A percentile compares a stretch with the other conserved stretches of the same genome.
Conservation (phyloP, 1,140 invertebrate genomes). For the Drosophila arizonae region DNA sequence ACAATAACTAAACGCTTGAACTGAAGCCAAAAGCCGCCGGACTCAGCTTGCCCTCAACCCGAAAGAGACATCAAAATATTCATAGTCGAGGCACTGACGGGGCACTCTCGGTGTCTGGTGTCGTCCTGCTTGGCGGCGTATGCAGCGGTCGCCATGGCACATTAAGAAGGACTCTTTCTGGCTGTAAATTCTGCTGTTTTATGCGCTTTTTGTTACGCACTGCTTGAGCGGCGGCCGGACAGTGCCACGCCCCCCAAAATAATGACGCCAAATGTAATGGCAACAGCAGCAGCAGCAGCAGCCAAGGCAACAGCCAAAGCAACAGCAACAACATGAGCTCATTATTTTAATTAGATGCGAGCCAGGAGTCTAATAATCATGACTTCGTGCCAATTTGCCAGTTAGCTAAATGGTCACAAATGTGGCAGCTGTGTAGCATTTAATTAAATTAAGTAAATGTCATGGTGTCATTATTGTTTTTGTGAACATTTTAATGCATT, state of each 20-base stretch:
- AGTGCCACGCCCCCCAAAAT: constrained; percentile 56
- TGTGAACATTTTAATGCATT: constrained; percentile 45
- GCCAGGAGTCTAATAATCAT: constrained; percentile 25
- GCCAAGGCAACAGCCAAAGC: constrained; percentile 6
- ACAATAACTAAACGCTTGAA: constrained; percentile 70
- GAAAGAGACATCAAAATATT: constrained; percentile 30
- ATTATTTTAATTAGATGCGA: constrained; percentile 74
- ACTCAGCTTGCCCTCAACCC: constrained; percentile 3
- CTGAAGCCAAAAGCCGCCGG: constrained; percentile 62
- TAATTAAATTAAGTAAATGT: constrained; percentile 60
- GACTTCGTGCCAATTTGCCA: constrained; percentile 10
- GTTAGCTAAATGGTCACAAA: constrained; percentile 8
- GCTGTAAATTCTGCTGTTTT: constrained; percentile 72
- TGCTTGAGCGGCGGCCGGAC: constrained; percentile 19
- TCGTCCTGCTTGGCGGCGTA: constrained; percentile 28
- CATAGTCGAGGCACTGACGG: constrained; percentile 2
- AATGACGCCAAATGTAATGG: constrained; percentile 35
- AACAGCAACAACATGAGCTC: constrained; percentile 22
- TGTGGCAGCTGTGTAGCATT: constrained; percentile 44
- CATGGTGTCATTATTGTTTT: constrained; percentile 22
- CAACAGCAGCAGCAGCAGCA: constrained; percentile 30
- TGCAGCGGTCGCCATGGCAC: constrained; percentile 63
- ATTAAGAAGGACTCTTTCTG: constrained; percentile 63
- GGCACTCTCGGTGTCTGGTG: constrained; percentile 13
- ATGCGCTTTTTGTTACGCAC: constrained; percentile 70